Evolutionary conservation across 1,140 invertebrate species (phyloP), one percentile per base, ranked within the genome.

Genomic region (Euglossa dilemma): DNA sequence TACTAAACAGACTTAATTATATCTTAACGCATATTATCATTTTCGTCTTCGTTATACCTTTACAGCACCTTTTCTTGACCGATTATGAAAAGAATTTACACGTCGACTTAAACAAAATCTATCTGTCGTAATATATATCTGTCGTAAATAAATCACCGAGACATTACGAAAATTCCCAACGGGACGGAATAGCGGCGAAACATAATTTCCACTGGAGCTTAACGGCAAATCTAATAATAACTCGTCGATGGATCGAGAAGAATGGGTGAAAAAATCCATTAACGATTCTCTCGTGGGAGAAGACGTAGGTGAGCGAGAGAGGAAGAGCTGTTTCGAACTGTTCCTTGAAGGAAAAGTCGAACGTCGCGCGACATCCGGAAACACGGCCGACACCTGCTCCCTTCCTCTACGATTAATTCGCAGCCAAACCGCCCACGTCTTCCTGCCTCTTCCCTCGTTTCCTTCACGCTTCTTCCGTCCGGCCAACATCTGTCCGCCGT

Each of bases 321-420:
- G 56, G 64, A 63, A 52, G n/a, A n/a, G 23, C 47, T 61, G 28
- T 43, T 20, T 57, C 28, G 64, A 77, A 66, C n/a, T 50, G 16
- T 52, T 70, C 47, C 9, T 67, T 54, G 47, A 52, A 67, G 36
- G 71, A 76, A 57, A 63, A 81, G 20, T 81, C 56, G 61, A 83
- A 63, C 28, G 50, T 56, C 28, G 50, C 50, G 63, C 25, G 52
- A 82, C 57, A 83, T 50, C 72, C 74, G 74, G 74, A 78, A 63
- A 61, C 54, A 9, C 63, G 54, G 16, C 43, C 52, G 72, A 76
- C 72, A 81, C 72, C 74, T 83, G 75, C 57, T 67, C 64, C 28
- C 47, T 20, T 63, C 7, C 74, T 45, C 45, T 6, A 25, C 45
- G 80, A 83, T 77, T 70, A 78, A 77, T 78, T 77, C 81, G 54